phyloP scores from a whole-genome alignment of 2,888 invertebrate genomes.

The Caenorhabditis zanzibari region DNA sequence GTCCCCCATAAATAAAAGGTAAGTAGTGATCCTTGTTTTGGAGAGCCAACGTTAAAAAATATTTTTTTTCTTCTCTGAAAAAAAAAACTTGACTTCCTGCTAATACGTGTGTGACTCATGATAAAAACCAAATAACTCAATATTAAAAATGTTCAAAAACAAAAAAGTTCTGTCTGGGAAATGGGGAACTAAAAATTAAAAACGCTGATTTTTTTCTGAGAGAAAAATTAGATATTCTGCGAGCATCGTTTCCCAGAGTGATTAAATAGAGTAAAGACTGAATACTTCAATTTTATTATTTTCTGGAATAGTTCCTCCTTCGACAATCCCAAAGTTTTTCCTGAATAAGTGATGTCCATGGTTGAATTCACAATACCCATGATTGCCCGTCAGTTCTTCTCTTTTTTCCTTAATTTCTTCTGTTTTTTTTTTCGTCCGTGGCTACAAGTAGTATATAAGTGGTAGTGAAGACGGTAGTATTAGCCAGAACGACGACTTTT shows the following conservation, averaged over 20 bases:
- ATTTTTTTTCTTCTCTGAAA: no score
- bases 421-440: slow-evolving; percentile 48
- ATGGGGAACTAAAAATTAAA: not conserved
- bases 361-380: slow-evolving; percentile 24
- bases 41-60: no score
- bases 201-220: not conserved
- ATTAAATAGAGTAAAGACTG: not conserved
- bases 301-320: not conserved
- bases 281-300: not conserved
- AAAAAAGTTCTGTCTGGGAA: not conserved
- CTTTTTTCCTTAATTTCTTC: slow-evolving; percentile 1
- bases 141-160: not conserved
- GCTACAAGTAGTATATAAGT: slow-evolving; percentile 7
- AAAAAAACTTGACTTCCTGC: no score
- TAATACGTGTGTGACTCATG: not conserved
- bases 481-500: slow-evolving; percentile 46
- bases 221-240: slow-evolving; percentile 1
- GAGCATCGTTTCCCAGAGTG: no score
- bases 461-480: slow-evolving; percentile 34
- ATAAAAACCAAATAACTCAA: not conserved
- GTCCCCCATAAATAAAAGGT: not conserved
- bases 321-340: slow-evolving; percentile 7
- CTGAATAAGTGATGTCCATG: not conserved
- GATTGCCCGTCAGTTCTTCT: not conserved
- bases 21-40: not conserved